Base-by-base conservation (phyloP, 2,888 invertebrate species). In the Pristionchus mayeri region DNA sequence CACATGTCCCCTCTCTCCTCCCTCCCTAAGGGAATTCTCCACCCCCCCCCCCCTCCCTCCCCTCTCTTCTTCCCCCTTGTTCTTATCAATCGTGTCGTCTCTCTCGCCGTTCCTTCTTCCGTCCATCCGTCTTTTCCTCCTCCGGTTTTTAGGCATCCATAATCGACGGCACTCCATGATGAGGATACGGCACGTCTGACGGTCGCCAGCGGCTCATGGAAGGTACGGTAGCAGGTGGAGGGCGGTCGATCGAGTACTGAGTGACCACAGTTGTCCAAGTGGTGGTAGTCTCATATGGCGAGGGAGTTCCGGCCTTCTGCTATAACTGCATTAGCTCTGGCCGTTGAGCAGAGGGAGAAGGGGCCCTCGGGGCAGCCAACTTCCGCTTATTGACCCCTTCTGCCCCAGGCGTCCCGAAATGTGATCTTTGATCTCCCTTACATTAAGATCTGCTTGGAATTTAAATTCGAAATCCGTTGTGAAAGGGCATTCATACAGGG, bases 61-160 rank as follows among this genome's bases (percentile, higher is more conserved):
- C 34, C 34, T 18, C 30, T 54, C 44, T 37, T 37, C 71, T 21
- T 79, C n/a, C 54, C 54, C 30, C n/a, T n/a, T n/a, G n/a, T n/a
- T 44, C 54, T 79, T 79, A 79, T 54, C 79, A 34, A n/a, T 79
- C 54, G 79, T 52, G 79, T 48, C 76, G 50, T 44, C 24, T 13
- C 37, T 60, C 60, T 16, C 18, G 48, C 50, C 76, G 44, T 50
- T 76, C 76, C 50, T 16, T 18, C 1, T 76, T 44, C 48, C 3
- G n/a, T 13, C n/a, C 44, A 44, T 76, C 76, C 44, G 76, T 76
- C 76, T 76, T 76, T n/a, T n/a, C n/a, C n/a, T n/a, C n/a, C n/a
- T n/a, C n/a, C n/a, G n/a, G n/a, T n/a, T n/a, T n/a, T 44, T 76
- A 76, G 76, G 44, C 76, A 4, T 24, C 30, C 13, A 48, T 50